A percentile compares a stretch with the other conserved stretches of the same genome.
Evolutionary conservation across 2,888 invertebrate genomes (phyloP).

Genomic region (Frankliniella fusca): DNA sequence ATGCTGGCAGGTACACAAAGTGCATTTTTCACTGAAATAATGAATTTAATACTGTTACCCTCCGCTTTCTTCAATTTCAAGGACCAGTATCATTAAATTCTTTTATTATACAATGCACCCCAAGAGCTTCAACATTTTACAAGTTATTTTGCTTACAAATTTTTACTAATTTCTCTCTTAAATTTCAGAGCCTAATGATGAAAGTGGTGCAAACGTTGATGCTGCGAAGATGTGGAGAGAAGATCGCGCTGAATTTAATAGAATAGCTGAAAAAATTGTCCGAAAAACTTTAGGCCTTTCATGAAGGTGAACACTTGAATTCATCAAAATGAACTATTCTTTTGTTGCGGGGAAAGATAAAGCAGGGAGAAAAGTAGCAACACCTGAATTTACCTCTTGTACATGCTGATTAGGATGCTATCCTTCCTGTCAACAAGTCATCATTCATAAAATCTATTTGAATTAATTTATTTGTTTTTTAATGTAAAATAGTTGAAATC

Average conservation of each 20-base stretch:
- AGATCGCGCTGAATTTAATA: slow-evolving; percentile 86
- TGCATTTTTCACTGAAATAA: not conserved
- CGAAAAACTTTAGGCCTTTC: slow-evolving; percentile 47
- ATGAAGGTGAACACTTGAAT: not conserved
- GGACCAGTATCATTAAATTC: slow-evolving; percentile 27
- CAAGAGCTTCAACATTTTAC: not conserved
- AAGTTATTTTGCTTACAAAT: not conserved
- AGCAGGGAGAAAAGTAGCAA: too few species aligned
- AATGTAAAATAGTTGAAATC: too few species aligned
- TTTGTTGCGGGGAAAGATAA: too few species aligned
- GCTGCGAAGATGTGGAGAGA: slow-evolving; percentile 99
- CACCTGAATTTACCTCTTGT: too few species aligned
- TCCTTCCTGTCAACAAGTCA: too few species aligned
- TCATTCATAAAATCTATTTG: too few species aligned
- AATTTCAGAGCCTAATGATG: slow-evolving; percentile 89
- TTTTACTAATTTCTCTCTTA: slow-evolving; percentile 27
- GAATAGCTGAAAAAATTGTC: slow-evolving; percentile 86
- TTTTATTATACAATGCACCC: not conserved
- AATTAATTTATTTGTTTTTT: too few species aligned
- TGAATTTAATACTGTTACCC: not conserved
- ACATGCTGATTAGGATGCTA: too few species aligned
- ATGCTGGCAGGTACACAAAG: slow-evolving; percentile 77
- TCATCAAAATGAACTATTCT: not conserved
- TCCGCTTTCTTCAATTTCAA: not conserved
- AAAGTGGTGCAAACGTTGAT: slow-evolving; percentile 98